A percentile compares a stretch with the other conserved stretches of the same genome.
Evolutionary conservation across 2,797 vertebrate genomes (phyloP).

Genomic region (Arnoldichthys spilopterus): DNA sequence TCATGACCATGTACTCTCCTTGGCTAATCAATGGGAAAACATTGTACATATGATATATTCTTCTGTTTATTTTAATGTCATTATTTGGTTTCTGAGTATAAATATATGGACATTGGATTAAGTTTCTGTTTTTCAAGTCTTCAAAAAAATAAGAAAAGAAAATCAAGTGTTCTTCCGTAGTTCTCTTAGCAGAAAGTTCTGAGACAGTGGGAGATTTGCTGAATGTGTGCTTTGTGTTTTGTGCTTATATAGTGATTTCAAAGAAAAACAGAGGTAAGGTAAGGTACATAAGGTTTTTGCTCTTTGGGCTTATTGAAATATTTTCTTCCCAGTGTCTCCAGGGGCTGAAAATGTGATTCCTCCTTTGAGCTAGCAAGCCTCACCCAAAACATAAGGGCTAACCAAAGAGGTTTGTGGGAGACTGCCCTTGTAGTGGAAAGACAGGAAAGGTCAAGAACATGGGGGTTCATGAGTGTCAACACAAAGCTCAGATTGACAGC

Average conservation of each 20-base stretch:
- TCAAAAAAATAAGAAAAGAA: background rate
- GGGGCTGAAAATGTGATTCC: background rate
- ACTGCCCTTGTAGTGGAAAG: background rate
- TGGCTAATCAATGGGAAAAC: background rate
- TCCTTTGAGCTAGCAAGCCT: background rate
- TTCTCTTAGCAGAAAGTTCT: background rate
- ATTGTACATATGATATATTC: background rate
- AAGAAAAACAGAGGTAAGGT: background rate
- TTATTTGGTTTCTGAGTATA: background rate
- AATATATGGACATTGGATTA: background rate
- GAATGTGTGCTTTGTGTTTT: conserved; percentile 13
- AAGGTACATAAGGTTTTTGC: conserved; percentile 13
- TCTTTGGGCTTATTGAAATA: conserved; percentile 23
- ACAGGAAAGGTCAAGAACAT: background rate
- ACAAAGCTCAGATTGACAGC: background rate
- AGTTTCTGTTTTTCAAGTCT: background rate
- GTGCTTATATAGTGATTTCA: conserved; percentile 38
- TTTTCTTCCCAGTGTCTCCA: conserved; percentile 19
- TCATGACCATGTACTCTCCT: background rate
- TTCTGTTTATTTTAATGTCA: background rate
- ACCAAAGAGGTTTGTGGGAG: conserved; percentile 1
- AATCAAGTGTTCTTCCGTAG: background rate
- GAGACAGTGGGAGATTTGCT: conserved; percentile 14
- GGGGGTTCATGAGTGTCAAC: conserved; percentile 6
- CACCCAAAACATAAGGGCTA: background rate